Evolutionary conservation across 2,113 vertebrate genomes (phyloP).

Genomic region (Erythrocercus mccallii): DNA sequence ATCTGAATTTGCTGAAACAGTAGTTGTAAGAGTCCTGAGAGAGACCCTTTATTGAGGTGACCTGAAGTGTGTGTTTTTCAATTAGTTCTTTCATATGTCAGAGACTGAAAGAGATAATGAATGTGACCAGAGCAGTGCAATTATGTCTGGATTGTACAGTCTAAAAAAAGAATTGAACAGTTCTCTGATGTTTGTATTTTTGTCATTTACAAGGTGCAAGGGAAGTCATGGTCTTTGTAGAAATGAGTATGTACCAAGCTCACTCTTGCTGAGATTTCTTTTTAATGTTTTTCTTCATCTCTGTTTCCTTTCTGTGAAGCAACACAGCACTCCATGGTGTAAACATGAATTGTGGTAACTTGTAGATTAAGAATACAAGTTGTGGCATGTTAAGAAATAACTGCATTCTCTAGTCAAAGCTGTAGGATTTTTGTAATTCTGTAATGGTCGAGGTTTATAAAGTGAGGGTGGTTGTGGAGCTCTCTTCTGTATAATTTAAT

Average conservation of each 20-base stretch:
- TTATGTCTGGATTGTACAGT: background rate
- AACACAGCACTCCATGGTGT: background rate
- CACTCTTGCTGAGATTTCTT: background rate
- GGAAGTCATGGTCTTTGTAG: background rate
- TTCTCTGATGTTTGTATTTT: background rate
- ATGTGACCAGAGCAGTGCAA: background rate
- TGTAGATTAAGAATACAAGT: background rate
- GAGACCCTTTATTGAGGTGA: fast-evolving
- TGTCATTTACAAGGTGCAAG: background rate
- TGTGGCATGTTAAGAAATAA: background rate
- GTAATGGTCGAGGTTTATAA: background rate
- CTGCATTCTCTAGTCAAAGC: background rate
- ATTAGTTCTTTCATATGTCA: background rate
- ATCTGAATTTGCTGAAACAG: background rate
- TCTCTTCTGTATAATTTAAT: conserved; percentile 28
- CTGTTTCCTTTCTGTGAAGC: background rate
- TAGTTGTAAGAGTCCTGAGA: background rate
- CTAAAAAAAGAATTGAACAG: fast-evolving
- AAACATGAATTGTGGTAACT: background rate
- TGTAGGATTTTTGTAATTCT: background rate
- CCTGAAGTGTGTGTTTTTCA: background rate
- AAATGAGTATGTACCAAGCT: background rate
- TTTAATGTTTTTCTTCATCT: background rate
- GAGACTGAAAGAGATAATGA: background rate
- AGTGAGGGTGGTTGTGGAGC: background rate